Base-by-base conservation (phyloP, 2,797 vertebrate genomes). In the Miichthys miiuy region DNA sequence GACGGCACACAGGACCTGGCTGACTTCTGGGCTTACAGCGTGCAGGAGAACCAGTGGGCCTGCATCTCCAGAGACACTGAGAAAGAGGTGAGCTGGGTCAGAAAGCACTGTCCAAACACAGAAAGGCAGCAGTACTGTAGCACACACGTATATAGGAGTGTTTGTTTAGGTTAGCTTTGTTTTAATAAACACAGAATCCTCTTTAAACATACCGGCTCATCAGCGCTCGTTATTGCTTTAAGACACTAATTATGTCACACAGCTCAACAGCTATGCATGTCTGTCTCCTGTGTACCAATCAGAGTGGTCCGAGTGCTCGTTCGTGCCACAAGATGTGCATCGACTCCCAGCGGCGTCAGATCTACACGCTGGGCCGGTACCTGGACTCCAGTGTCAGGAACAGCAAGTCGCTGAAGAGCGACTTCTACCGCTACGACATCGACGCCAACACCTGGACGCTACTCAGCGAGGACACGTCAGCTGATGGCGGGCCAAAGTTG, bases 271-370 rank as follows among this genome's bases (percentile, higher is more conserved):
- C 34, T 38, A 9, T 38, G 34, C 8, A 38, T 9, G 34, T 38
- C 8, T 38, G 34, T 38, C 34, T 38, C 34, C 34, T 38, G 8
- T 38, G 34, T 38, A 38, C 8, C 34, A 38, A 38, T 63, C 82
- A 99, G 98, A 97, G 92, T 14, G 98, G 98, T 5, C 98, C 98
- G 0, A 99, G 97, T 21, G 98, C 98, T 52, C 96, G 98, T 18
- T 99, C 98, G 0, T 99, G 98, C 88, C 98, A 99, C 92, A 99
- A 99, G 93, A 99, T 99, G 98, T 99, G 98, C 88, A 99, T 99
- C 23, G 98, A 99, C 93, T 98, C 97, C 20, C 97, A 98, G 6
- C 90, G 98, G n/a, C 95, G 97, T 42, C 98, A 99, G 88, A 99
- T 99, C 91, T 99, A 99, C 94, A 99, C 98, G 0, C 92, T 99